phyloP scores from a whole-genome alignment of 2,113 vertebrate species.

The Patagioenas fasciata region DNA sequence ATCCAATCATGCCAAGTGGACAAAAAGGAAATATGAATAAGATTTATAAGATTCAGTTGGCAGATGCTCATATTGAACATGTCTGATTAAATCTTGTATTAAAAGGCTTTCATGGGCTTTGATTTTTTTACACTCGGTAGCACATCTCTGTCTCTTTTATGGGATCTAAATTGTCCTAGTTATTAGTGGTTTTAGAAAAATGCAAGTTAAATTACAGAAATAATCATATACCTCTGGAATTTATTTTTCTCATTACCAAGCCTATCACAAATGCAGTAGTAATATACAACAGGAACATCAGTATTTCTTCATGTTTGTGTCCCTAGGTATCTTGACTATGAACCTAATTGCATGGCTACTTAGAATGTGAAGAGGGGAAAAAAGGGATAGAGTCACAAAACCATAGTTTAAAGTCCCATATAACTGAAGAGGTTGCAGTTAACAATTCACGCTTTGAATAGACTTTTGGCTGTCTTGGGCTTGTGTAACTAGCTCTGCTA shows the following conservation, averaged over 20 bases:
- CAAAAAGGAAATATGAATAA: conserved; percentile 62
- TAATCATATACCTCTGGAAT: conserved; percentile 64
- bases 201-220: conserved; percentile 66
- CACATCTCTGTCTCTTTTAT: conserved; percentile 57
- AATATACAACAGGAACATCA: conserved; percentile 15
- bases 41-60: conserved; percentile 62
- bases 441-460: neutral
- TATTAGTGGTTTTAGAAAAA: conserved; percentile 71
- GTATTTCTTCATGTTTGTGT: conserved; percentile 2
- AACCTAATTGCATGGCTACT: neutral
- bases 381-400: neutral
- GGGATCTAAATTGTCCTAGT: conserved; percentile 68
- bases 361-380: neutral
- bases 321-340: conserved; percentile 9
- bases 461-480: neutral
- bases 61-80: conserved; percentile 68
- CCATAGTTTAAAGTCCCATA: neutral
- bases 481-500: neutral
- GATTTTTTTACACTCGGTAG: conserved; percentile 62
- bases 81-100: conserved; percentile 69
- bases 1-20: conserved; percentile 37
- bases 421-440: conserved; percentile 6
- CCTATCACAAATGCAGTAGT: conserved; percentile 40
- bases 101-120: conserved; percentile 68
- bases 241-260: conserved; percentile 69